A percentile compares a stretch with the other conserved stretches of the same genome.
Conservation (phyloP, 2,888 invertebrate species). For the Rhamnusium bicolor region DNA sequence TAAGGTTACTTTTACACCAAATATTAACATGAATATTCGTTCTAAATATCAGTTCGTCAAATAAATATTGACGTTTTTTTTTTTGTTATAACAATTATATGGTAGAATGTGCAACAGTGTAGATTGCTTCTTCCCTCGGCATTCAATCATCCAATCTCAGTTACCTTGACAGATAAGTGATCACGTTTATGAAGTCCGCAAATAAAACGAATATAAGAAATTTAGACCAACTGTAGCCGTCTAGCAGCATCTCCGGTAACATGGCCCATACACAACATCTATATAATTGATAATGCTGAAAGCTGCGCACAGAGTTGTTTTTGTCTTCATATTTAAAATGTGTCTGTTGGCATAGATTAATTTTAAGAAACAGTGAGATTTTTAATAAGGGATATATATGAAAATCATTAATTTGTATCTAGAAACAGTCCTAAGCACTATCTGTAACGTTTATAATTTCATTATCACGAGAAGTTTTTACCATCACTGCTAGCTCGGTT, state of each 20-base stretch:
- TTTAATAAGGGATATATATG: neutral
- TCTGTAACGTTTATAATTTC: neutral
- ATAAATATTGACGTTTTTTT: neutral
- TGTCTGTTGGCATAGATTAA: neutral
- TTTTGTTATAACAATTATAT: neutral
- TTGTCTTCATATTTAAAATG: too few species aligned
- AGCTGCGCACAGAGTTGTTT: too few species aligned
- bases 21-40: neutral
- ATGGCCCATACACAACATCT: neutral
- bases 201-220: neutral
- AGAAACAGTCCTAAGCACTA: neutral
- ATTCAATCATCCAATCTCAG: neutral
- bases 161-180: neutral
- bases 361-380: neutral
- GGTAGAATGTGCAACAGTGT: neutral
- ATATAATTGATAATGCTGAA: neutral
- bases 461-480: neutral
- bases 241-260: neutral
- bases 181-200: too few species aligned
- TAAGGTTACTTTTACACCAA: neutral
- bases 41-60: neutral
- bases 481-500: neutral
- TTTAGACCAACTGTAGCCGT: neutral
- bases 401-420: neutral
- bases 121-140: neutral